Percentiles rank a stretch among this genome's conserved stretches.
Evolutionary conservation across 1,140 invertebrate species (phyloP).

Genomic region (Hyles vespertilio): DNA sequence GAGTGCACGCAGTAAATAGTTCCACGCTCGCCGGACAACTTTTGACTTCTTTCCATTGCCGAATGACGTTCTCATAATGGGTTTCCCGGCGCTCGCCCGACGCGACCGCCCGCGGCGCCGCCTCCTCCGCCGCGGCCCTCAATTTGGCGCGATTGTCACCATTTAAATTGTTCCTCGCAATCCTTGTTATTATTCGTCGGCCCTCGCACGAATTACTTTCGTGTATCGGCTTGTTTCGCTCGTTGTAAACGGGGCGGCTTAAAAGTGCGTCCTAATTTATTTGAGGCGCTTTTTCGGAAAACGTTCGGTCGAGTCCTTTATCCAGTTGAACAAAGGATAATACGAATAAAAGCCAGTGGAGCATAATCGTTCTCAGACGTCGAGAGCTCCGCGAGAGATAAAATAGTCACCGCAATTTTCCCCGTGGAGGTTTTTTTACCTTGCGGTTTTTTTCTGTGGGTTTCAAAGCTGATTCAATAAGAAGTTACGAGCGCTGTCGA

Average conservation of each 20-base stretch:
- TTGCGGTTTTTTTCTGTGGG: conserved; percentile 33
- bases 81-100: conserved; percentile 24
- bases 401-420: conserved; percentile 61
- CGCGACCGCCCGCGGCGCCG: conserved; percentile 33
- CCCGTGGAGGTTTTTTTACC: conserved; percentile 47
- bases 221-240: background rate
- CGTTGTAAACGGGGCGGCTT: conserved; percentile 36
- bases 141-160: conserved; percentile 41
- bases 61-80: conserved; percentile 49
- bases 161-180: conserved; percentile 43
- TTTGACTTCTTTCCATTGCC: conserved; percentile 58
- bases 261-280: conserved; percentile 48
- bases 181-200: background rate
- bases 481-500: conserved; percentile 45
- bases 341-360: conserved; percentile 65
- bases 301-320: conserved; percentile 42
- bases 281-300: conserved; percentile 41
- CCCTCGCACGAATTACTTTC: background rate
- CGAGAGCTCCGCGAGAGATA: conserved; percentile 51
- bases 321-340: conserved; percentile 53
- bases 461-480: conserved; percentile 59
- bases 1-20: conserved; percentile 59
- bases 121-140: conserved; percentile 25
- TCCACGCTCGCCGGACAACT: conserved; percentile 55
- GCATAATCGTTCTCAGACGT: conserved; percentile 58